phyloP scores from a whole-genome alignment of 2,888 invertebrate species.

The Lasioglossum lativentre region DNA sequence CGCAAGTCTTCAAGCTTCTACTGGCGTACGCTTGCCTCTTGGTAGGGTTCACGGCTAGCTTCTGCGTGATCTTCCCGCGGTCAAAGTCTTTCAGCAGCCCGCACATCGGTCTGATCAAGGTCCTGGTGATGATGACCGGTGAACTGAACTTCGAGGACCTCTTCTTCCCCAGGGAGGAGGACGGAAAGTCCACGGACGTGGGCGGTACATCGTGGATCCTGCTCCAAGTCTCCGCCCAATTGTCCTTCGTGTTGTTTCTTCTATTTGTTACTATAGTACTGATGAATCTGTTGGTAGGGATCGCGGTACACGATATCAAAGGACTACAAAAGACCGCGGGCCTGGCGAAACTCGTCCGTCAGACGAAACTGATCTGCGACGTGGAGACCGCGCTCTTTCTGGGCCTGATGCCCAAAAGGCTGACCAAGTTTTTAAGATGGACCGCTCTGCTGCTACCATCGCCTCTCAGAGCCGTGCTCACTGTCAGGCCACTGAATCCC shows the following conservation, averaged over 20 bases:
- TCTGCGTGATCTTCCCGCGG: conserved; percentile 94
- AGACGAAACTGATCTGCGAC: conserved; percentile 94
- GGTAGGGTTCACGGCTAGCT: conserved; percentile 94
- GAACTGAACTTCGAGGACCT: conserved; percentile 92
- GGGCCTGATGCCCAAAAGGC: conserved; percentile 91
- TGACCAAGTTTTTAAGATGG: conserved; percentile 91
- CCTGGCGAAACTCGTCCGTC: conserved; percentile 92
- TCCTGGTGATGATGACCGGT: conserved; percentile 95
- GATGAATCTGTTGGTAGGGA: conserved; percentile 94
- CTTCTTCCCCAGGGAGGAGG: conserved; percentile 87
- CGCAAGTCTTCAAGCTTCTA: conserved; percentile 94
- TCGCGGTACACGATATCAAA: conserved; percentile 95
- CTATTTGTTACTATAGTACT: conserved; percentile 94
- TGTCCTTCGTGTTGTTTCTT: conserved; percentile 92
- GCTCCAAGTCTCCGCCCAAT: conserved; percentile 92
- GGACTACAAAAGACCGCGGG: conserved; percentile 94
- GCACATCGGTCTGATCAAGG: conserved; percentile 93
- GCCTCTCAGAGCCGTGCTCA: conserved; percentile 92
- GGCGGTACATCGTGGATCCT: conserved; percentile 85
- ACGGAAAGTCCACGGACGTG: conserved; percentile 86
- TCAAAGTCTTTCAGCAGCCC: conserved; percentile 93
- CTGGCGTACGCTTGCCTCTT: conserved; percentile 94
- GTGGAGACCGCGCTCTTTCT: conserved; percentile 93
- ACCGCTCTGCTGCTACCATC: conserved; percentile 93
- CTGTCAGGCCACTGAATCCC: conserved; percentile 93